Percentiles rank a stretch among this genome's conserved stretches.
Conservation (phyloP, 1,140 invertebrate species). For the Stegodyphus dumicola region DNA sequence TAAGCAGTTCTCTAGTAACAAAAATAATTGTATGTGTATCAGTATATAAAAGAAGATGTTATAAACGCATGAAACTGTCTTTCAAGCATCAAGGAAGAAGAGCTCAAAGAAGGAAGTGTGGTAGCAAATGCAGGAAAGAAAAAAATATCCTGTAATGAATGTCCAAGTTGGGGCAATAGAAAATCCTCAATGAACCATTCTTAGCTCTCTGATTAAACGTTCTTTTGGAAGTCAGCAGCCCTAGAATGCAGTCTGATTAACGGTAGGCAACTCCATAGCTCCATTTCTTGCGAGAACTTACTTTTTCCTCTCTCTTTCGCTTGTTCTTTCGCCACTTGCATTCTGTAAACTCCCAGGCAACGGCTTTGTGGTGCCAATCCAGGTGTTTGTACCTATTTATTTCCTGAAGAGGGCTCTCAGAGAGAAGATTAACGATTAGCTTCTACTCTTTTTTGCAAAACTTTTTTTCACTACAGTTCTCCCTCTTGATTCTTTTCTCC, state of each 20-base stretch:
- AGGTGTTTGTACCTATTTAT: constrained; percentile 49
- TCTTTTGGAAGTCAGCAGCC: constrained; percentile 32
- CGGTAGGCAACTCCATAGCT: constrained; percentile 3
- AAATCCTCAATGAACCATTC: constrained; percentile 54
- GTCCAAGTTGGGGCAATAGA: constrained; percentile 6
- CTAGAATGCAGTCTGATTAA: constrained; percentile 50
- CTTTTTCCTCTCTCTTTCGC: constrained; percentile 1
- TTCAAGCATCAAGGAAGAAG: too few species aligned
- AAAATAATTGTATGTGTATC: too few species aligned
- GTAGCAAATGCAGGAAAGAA: too few species aligned
- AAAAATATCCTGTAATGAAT: too few species aligned
- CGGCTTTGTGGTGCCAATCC: constrained; percentile 25
- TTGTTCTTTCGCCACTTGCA: constrained; percentile 4
- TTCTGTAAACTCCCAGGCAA: constrained; percentile 42
- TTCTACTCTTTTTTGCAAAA: background rate
- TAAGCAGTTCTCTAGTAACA: too few species aligned
- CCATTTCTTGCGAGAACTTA: background rate
- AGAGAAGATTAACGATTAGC: constrained; percentile 39
- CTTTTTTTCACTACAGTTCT: background rate
- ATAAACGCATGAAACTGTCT: too few species aligned
- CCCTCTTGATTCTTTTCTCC: background rate
- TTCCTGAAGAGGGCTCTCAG: constrained; percentile 9
- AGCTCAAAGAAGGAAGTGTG: too few species aligned
- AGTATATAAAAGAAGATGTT: too few species aligned
- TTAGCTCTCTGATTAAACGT: constrained; percentile 49